Percentiles rank a stretch among this genome's conserved stretches.
phyloP scores from a whole-genome alignment of 1,140 invertebrate genomes.

The Mercenaria mercenaria region DNA sequence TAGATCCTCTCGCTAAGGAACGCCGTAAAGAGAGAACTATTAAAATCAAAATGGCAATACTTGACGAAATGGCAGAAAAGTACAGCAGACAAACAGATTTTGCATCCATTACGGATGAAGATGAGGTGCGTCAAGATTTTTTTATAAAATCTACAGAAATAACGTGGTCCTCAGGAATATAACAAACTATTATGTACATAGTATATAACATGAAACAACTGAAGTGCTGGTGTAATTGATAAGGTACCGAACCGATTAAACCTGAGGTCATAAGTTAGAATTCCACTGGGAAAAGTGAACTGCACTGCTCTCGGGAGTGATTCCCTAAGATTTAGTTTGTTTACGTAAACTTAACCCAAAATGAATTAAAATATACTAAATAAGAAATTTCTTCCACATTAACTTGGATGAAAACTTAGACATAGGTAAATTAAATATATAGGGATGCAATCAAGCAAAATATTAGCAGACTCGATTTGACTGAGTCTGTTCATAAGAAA shows the following conservation, averaged over 20 bases:
- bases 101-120: not conserved
- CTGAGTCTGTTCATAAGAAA: too few species aligned
- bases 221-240: too few species aligned
- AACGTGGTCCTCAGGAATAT: not conserved
- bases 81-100: not conserved
- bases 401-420: not conserved
- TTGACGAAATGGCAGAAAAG: not conserved
- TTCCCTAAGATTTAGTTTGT: too few species aligned
- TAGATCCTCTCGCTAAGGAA: too few species aligned
- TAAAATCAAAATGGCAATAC: not conserved
- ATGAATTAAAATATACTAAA: too few species aligned
- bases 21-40: too few species aligned
- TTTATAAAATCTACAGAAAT: not conserved
- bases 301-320: too few species aligned
- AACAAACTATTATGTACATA: not conserved
- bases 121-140: not conserved
- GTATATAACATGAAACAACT: not conserved
- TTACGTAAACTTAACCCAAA: too few species aligned
- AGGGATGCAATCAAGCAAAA: not conserved
- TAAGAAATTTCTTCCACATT: not conserved
- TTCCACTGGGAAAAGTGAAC: too few species aligned
- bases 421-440: not conserved
- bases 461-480: too few species aligned
- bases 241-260: too few species aligned
- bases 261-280: too few species aligned